These are phyloP conservation scores for Neelides folsomi DNA, from an alignment of 2,888 invertebrate species.

Conservation along the genomic window DNA sequence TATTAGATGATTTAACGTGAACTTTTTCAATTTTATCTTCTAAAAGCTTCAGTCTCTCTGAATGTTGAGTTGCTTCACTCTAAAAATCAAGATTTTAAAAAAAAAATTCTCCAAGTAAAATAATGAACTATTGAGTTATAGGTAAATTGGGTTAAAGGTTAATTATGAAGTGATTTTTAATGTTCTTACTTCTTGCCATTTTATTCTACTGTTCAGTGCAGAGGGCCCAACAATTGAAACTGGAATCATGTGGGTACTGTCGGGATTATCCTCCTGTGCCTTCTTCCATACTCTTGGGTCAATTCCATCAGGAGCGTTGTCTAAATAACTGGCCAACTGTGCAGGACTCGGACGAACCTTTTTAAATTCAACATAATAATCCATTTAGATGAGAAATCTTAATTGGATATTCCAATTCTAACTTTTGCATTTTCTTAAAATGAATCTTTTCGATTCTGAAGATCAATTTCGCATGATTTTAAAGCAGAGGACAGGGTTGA, in stretches of 20 bases:
- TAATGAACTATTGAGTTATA: slow-evolving; percentile 15
- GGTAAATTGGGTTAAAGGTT: no score
- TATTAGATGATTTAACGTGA: slow-evolving; percentile 65
- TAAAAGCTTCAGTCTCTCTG: slow-evolving; percentile 64
- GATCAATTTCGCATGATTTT: no score
- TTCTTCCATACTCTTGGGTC: slow-evolving; percentile 90
- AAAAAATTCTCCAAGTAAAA: background rate
- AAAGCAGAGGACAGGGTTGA: no score
- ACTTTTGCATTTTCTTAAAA: no score
- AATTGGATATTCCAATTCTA: no score
- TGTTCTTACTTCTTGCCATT: slow-evolving; percentile 45
- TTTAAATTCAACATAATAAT: no score
- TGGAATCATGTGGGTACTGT: slow-evolving; percentile 75
- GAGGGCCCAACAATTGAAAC: slow-evolving; percentile 84
- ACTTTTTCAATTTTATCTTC: slow-evolving; percentile 61
- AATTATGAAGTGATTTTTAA: no score
- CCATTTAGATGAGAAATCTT: no score
- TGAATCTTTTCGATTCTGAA: no score
- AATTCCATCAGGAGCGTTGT: slow-evolving; percentile 81
- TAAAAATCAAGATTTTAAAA: slow-evolving; percentile 35
- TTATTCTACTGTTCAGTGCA: slow-evolving; percentile 55
- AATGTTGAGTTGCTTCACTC: slow-evolving; percentile 56
- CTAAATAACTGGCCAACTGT: slow-evolving; percentile 72
- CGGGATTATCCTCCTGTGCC: slow-evolving; percentile 89
- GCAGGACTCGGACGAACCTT: slow-evolving; percentile 58